phyloP scores from a whole-genome alignment of 2,113 vertebrate genomes.

The Hirundichthys speculiger region DNA sequence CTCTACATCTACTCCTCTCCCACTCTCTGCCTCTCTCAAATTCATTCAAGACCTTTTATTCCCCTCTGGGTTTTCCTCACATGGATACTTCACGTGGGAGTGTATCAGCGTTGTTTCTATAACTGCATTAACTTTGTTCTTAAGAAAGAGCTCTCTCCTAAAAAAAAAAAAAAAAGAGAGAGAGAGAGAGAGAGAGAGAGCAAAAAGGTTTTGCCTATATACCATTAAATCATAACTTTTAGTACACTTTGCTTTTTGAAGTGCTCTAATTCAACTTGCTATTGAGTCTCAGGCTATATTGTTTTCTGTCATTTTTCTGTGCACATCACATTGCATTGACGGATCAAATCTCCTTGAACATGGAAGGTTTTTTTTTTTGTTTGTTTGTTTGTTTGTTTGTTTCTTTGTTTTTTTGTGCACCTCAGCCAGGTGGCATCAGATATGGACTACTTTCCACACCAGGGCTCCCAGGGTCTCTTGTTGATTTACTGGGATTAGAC shows the following conservation, averaged over 20 bases:
- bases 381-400: not conserved
- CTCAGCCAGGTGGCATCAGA: conserved; percentile 11
- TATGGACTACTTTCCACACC: conserved; percentile 6
- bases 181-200: conserved; percentile 48
- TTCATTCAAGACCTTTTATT: conserved; percentile 73
- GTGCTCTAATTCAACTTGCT: conserved; percentile 39
- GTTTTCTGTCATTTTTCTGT: conserved; percentile 49
- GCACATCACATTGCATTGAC: conserved; percentile 13
- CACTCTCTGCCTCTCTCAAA: conserved; percentile 55
- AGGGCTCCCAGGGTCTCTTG: conserved; percentile 8
- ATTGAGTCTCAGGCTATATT: conserved; percentile 51
- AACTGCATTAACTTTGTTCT: conserved; percentile 79
- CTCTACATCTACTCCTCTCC: conserved; percentile 53
- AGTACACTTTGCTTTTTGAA: conserved; percentile 72
- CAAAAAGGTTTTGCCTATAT: conserved; percentile 65
- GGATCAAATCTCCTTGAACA: conserved; percentile 32
- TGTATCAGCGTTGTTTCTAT: conserved; percentile 70
- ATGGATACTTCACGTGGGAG: conserved; percentile 72
- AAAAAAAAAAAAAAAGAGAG: conserved; percentile 60
- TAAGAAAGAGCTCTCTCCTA: conserved; percentile 66
- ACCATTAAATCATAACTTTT: conserved; percentile 74
- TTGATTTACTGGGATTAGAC: conserved; percentile 49
- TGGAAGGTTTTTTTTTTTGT: conserved; percentile 3
- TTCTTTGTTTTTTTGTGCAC: conserved; percentile 11
- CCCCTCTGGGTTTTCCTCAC: conserved; percentile 71